Base-by-base conservation (phyloP, 1,140 invertebrate species). In the Paracyclopina nana region DNA sequence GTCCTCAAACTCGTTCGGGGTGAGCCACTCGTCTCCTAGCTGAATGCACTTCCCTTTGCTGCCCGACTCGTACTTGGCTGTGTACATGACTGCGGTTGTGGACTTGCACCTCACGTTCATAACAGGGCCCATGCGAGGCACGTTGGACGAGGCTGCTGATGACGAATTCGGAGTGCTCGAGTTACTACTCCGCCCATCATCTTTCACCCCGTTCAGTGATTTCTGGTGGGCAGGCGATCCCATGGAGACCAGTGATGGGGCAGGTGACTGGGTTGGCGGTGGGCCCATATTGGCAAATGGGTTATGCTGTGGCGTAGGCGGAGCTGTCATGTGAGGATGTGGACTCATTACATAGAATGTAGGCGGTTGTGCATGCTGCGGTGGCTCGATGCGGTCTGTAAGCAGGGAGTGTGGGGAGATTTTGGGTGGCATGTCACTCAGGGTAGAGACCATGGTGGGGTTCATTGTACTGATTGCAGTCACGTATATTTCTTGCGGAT, bases 1-100 rank as follows among this genome's bases (percentile, higher is more conserved):
- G n/a, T 52, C 50, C 27, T 52, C 50, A 45, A 52, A 52, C 38
- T 52, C 50, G 30, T 52, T 52, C 11, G 50, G 50, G 18, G 50
- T 52, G 18, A 52, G 27, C 50, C 50, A 52, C 27, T 52, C 50
- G 14, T 52, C 50, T 2, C 50, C 50, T 16, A 52, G 11, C 9
- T 46, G 50, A 12, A 52, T 52, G 27, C 50, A 52, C 26, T 52
- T 52, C 20, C 50, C 50, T 25, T 38, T 43, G 26, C 31, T 46
- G 2, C 50, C 50, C 4, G 38, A 44, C 50, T 52, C 50, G 26
- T 52, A 52, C 18, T 52, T 52, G 14, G 20, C 43, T 2, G 40
- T 26, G 24, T 44, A 42, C 20, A 52, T 12, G 8, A 46, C 14
- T 9, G 50, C 50, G 2, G 50, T 27, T 9, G 34, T 52, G 5